Base-by-base conservation (phyloP, 2,888 invertebrate species). In the Bugula neritina region DNA sequence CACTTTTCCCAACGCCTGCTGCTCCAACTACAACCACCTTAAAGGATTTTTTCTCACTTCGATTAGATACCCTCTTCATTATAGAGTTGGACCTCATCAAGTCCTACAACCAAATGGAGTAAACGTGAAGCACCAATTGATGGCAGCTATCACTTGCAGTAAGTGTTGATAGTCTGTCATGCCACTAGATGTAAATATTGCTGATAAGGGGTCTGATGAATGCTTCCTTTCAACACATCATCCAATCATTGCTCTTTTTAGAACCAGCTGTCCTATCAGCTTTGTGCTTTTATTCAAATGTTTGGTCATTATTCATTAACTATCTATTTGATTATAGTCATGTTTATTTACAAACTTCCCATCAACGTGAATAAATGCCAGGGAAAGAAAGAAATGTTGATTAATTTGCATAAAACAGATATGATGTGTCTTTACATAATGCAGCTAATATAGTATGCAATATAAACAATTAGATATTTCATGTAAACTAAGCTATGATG, bases 1-100 rank as follows among this genome's bases (percentile, higher is more conserved):
- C 81, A 71, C 80, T 79, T 75, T 81, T 81, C 27, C 81, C 81
- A 10, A 81, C 81, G 10, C 79, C 80, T 35, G 77, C 77, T 72
- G 80, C 79, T 23, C 81, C 81, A 1, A 81, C 76, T n/a, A 81
- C 76, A 21, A 77, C 79, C 3, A 81, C 75, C 69, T 77, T 74
- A 72, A 81, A 79, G 17, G 43, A 43, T 43, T 43, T 43, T 43
- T 17, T 43, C 17, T 43, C 43, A 43, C 43, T 43, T 43, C 43
- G 43, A 17, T 17, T 43, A 43, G 43, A 10, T 5, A 43, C 17
- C 17, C 43, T 43, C 43, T 17, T 43, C 43, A 43, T 43, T 5
- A 43, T 43, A 17, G 43, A 43, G 17, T 5, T 43, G 43, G 10
- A 10, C 43, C n/a, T n/a, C n/a, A n/a, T n/a, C n/a, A n/a, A n/a